Percentiles rank a stretch among this genome's conserved stretches.
Conservation (phyloP, 1,140 invertebrate species). For the Ladona fulva region DNA sequence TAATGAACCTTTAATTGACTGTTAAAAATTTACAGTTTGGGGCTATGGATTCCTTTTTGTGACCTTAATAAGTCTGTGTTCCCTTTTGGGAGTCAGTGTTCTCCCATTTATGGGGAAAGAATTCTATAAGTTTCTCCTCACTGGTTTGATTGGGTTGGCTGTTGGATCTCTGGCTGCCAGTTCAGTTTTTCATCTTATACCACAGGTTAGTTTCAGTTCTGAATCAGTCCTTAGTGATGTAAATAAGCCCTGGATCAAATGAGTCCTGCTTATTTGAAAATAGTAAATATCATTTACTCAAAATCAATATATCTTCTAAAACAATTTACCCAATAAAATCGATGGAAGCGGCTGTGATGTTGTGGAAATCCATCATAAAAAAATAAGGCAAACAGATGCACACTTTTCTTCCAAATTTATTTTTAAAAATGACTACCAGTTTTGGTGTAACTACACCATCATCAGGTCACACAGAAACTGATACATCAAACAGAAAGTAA, state of each 20-base stretch:
- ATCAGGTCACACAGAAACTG: no score
- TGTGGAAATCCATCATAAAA: no score
- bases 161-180: slow-evolving; percentile 56
- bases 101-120: slow-evolving; percentile 50
- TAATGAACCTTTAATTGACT: background rate
- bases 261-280: background rate
- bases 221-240: background rate
- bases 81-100: slow-evolving; percentile 49
- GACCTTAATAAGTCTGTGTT: slow-evolving; percentile 51
- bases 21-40: slow-evolving; percentile 43
- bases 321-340: no score
- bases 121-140: slow-evolving; percentile 50
- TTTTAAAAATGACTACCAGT: no score
- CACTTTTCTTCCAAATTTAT: no score
- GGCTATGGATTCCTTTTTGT: slow-evolving; percentile 50
- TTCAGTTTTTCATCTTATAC: slow-evolving; percentile 52
- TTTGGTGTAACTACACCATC: no score
- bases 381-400: no score
- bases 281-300: background rate
- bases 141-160: slow-evolving; percentile 51
- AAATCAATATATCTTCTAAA: background rate
- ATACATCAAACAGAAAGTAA: no score
- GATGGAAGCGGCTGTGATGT: no score
- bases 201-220: slow-evolving; percentile 38
- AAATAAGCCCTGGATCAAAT: background rate